Evolutionary conservation across 2,888 invertebrate species (phyloP).

Genomic region (Helicoverpa assulta): DNA sequence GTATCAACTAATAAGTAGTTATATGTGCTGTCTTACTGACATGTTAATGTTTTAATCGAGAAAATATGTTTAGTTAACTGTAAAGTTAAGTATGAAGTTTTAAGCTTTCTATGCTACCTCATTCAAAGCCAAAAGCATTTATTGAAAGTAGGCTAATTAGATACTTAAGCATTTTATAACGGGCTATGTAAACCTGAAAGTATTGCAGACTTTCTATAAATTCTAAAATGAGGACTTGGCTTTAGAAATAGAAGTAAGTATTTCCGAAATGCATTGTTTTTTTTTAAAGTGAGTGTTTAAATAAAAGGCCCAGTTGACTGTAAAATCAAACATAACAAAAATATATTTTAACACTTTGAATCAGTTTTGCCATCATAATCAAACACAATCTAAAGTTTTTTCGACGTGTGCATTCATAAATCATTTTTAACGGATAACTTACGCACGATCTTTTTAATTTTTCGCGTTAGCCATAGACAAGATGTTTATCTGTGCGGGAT

Average conservation of each 20-base stretch:
- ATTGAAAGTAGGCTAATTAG: too few species aligned
- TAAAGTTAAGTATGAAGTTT: not conserved
- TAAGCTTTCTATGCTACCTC: not conserved
- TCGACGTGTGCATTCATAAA: conserved; percentile 41
- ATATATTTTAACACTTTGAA: not conserved
- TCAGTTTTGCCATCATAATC: not conserved
- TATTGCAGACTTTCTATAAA: too few species aligned
- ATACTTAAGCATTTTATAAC: too few species aligned
- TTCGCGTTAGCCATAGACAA: conserved; percentile 64
- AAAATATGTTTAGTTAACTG: not conserved
- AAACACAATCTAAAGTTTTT: conserved; percentile 20
- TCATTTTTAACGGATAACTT: conserved; percentile 57
- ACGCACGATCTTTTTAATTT: conserved; percentile 63
- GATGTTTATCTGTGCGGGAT: conserved; percentile 65
- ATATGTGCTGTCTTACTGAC: not conserved
- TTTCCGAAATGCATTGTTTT: too few species aligned
- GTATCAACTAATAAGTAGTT: not conserved
- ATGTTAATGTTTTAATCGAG: not conserved
- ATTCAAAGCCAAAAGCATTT: not conserved
- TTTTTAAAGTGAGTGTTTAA: too few species aligned
- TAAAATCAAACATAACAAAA: not conserved
- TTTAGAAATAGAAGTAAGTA: too few species aligned
- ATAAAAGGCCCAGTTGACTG: not conserved
- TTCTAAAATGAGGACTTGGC: too few species aligned
- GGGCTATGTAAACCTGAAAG: too few species aligned